Conservation (phyloP, 2,888 invertebrate genomes). For the Masnerella sp. region DNA sequence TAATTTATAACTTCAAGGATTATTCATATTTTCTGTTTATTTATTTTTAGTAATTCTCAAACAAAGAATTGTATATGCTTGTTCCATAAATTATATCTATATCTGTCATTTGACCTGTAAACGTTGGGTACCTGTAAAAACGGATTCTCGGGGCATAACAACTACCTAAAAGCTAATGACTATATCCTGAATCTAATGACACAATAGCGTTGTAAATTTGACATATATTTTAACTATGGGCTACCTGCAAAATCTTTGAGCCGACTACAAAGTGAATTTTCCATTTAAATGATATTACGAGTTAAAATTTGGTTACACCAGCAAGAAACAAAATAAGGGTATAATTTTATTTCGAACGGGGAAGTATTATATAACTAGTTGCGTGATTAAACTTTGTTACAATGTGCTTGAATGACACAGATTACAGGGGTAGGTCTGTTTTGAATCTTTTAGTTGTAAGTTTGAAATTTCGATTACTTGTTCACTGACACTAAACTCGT, state of each 20-base stretch:
- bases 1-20: neutral
- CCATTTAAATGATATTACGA: too few species aligned
- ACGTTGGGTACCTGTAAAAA: slow-evolving; percentile 34
- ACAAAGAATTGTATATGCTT: slow-evolving; percentile 18
- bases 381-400: too few species aligned
- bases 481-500: too few species aligned
- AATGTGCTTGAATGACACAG: too few species aligned
- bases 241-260: slow-evolving; percentile 35
- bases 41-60: slow-evolving; percentile 6
- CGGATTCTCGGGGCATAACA: slow-evolving; percentile 12
- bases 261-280: slow-evolving; percentile 13
- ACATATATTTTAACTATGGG: slow-evolving; percentile 34
- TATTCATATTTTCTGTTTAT: neutral
- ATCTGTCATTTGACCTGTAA: slow-evolving; percentile 34
- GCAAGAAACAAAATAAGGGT: too few species aligned
- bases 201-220: slow-evolving; percentile 45
- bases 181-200: slow-evolving; percentile 44
- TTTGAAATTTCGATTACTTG: too few species aligned
- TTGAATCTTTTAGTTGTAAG: too few species aligned
- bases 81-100: slow-evolving; percentile 31
- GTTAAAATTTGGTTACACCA: too few species aligned
- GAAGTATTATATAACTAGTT: too few species aligned
- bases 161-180: slow-evolving; percentile 50
- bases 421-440: too few species aligned
- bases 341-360: too few species aligned